Evolutionary conservation across 1,140 invertebrate species (phyloP), one percentile per base, ranked within the genome.

Genomic region (Cotesia typhae): DNA sequence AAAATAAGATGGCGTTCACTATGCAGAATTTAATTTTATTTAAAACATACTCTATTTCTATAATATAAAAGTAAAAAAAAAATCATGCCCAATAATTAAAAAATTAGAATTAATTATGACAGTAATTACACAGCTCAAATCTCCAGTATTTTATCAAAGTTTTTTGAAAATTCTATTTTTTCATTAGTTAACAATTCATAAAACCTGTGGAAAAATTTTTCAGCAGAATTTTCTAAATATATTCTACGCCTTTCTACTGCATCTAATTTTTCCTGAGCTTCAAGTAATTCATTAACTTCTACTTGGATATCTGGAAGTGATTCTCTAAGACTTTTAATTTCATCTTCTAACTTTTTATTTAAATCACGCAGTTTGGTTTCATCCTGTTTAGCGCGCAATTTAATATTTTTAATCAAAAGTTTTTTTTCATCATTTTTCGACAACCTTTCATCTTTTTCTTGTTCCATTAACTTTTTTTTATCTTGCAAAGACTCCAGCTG

Each of bases 181-280:
- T 84, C 76, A 4, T 78, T 70, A 1, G 73, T 72, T 6, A 84
- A 57, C n/a, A 76, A 72, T 36, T 76, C 35, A 67, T 76, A 79
- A 35, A 84, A 77, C 63, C 74, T n/a, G 3, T 35, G 20, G 28
- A 84, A 84, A 57, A 83, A 81, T 35, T n/a, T 4, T 71, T 79
- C 76, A 1, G 77, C 77, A 35, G 55, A 47, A 73, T 80, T 51
- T 20, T 83, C 67, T 14, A 80, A 7, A 51, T 74, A 76, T 10
- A 4, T n/a, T 38, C 77, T 76, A 14, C 72, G 80, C 70, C 76
- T 75, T 0, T 10, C 59, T 17, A 79, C 55, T 6, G 77, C 76
- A 10, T 78, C 65, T 3, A 79, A 41, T 77, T 83, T 80, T 6
- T 79, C 77, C 3, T 64, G 38, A 2, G 55, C 17, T 64, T 84